These are phyloP conservation scores for Mythimna pallens DNA, from an alignment of 2,888 invertebrate genomes.

Conservation along the genomic window DNA sequence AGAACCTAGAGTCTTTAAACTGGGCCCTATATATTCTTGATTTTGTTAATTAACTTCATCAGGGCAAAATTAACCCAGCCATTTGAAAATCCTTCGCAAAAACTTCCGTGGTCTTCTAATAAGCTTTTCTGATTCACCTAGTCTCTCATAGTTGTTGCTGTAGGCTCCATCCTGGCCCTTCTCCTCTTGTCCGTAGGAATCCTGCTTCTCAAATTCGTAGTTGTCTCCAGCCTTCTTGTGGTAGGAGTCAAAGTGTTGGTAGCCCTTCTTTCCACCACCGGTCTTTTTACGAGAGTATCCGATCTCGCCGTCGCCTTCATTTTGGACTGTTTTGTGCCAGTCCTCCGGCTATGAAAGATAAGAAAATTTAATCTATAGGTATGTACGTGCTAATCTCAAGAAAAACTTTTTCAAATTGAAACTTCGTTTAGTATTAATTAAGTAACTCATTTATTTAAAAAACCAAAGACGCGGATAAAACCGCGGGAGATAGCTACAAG, in stretches of 20 bases:
- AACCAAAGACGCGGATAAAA: too few species aligned
- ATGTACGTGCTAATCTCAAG: too few species aligned
- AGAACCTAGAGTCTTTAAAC: too few species aligned
- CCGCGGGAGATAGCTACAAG: too few species aligned
- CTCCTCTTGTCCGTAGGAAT: conserved; percentile 91
- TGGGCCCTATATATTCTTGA: too few species aligned
- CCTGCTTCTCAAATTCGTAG: conserved; percentile 93
- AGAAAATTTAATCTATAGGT: neutral
- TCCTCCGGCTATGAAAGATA: conserved; percentile 76
- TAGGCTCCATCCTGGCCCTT: conserved; percentile 86
- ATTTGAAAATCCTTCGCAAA: conserved; percentile 73
- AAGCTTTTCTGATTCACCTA: conserved; percentile 79
- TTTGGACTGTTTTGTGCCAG: conserved; percentile 91
- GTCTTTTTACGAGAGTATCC: conserved; percentile 92
- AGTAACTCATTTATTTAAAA: too few species aligned
- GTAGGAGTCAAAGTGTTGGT: conserved; percentile 93
- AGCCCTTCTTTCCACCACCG: conserved; percentile 93
- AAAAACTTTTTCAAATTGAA: too few species aligned
- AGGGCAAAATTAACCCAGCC: conserved; percentile 69
- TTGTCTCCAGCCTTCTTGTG: conserved; percentile 94
- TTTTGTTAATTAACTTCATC: neutral
- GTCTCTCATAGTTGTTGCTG: conserved; percentile 82
- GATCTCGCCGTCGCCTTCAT: conserved; percentile 92
- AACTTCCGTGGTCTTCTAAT: conserved; percentile 77
- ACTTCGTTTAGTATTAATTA: too few species aligned